A percentile compares a stretch with the other conserved stretches of the same genome.
Conservation (phyloP, 1,140 invertebrate species). For the Octopus sinensis region DNA sequence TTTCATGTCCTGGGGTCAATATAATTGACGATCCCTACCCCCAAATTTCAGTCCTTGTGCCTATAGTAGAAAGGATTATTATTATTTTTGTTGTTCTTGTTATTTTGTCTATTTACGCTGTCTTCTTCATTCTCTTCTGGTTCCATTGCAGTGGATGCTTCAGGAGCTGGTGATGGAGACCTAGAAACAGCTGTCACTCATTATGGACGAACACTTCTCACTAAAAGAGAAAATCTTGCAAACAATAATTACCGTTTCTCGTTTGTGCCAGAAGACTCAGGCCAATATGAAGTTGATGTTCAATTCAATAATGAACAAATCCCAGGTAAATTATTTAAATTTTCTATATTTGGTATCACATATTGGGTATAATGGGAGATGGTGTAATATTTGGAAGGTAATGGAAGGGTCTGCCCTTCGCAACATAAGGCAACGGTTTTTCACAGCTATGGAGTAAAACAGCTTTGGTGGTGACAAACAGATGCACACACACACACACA, state of each 20-base stretch:
- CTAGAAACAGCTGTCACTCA: constrained; percentile 75
- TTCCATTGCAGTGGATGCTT: constrained; percentile 36
- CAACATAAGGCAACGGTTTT: no score
- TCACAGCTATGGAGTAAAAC: no score
- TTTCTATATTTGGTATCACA: neutral
- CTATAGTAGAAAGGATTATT: no score
- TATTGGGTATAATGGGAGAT: neutral
- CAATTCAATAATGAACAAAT: constrained; percentile 69
- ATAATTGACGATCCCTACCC: no score
- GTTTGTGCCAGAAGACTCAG: constrained; percentile 76
- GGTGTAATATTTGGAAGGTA: neutral
- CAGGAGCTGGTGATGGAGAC: constrained; percentile 70
- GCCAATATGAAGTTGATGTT: constrained; percentile 79
- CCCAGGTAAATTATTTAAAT: constrained; percentile 44
- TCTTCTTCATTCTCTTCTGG: constrained; percentile 4
- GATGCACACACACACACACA: no score
- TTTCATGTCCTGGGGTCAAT: no score
- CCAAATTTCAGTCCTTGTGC: no score
- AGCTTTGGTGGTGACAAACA: no score
- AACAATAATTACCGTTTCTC: constrained; percentile 66
- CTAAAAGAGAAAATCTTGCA: constrained; percentile 65
- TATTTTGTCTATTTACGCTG: neutral
- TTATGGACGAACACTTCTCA: constrained; percentile 75
- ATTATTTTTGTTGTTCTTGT: no score
- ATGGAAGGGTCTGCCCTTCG: no score